Evolutionary conservation across 1,140 invertebrate genomes (phyloP).

Genomic region (Brachionus plicatilis): DNA sequence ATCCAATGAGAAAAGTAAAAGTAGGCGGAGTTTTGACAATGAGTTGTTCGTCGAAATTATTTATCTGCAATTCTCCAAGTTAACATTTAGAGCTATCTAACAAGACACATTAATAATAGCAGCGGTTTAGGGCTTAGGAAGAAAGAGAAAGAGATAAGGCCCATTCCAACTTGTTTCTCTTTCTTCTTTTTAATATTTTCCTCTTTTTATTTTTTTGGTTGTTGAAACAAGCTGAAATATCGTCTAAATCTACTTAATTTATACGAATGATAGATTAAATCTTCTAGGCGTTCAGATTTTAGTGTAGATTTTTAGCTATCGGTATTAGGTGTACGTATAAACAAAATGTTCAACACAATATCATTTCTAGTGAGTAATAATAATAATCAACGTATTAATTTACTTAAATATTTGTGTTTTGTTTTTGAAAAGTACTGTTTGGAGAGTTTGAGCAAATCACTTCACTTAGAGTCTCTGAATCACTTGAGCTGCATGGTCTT

Average conservation of each 20-base stretch:
- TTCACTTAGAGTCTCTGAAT: neutral
- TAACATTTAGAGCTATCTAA: neutral
- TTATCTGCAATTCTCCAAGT: neutral
- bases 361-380: neutral
- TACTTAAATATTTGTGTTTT: neutral
- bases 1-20: neutral
- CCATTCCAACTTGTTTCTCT: neutral
- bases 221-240: neutral
- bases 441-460: neutral
- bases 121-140: neutral
- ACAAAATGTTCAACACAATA: conserved; percentile 5
- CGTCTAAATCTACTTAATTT: neutral
- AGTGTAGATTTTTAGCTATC: neutral
- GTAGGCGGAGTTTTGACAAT: neutral
- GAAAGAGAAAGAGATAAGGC: neutral
- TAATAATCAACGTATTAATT: neutral
- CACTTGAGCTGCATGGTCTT: neutral
- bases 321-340: neutral
- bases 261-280: conserved; percentile 1
- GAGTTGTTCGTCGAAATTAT: neutral
- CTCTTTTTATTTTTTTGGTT: too few relatives aligned
- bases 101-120: conserved; percentile 16
- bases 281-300: neutral
- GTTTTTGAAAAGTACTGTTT: neutral
- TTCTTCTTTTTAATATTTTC: too few relatives aligned